Evolutionary conservation across 2,888 invertebrate genomes (phyloP).

Genomic region (Polietes domitor): DNA sequence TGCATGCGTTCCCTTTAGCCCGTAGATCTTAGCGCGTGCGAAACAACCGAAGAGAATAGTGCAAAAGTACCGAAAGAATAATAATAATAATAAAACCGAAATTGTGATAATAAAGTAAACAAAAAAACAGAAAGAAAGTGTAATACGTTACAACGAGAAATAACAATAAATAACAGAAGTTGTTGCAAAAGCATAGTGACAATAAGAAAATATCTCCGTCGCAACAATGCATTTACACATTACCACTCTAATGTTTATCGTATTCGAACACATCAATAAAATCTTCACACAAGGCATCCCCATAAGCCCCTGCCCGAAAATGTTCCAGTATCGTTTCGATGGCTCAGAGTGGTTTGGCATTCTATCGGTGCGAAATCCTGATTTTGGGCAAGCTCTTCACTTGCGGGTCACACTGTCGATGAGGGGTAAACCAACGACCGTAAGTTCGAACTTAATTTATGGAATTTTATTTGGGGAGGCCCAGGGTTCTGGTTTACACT

Average conservation of each 20-base stretch:
- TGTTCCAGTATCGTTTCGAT: slow-evolving; percentile 81
- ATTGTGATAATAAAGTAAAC: background rate
- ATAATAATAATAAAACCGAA: background rate
- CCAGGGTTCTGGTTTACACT: too few species aligned
- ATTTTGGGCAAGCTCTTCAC: slow-evolving; percentile 73
- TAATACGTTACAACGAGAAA: background rate
- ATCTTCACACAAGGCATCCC: slow-evolving; percentile 76
- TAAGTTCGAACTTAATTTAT: too few species aligned
- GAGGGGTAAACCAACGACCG: slow-evolving; percentile 77
- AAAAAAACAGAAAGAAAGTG: too few species aligned
- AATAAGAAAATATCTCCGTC: background rate
- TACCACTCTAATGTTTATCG: slow-evolving; percentile 67
- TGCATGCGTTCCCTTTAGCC: slow-evolving; percentile 46
- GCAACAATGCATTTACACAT: slow-evolving; percentile 69
- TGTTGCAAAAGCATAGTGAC: background rate
- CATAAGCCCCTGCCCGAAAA: slow-evolving; percentile 78
- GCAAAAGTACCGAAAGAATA: slow-evolving; percentile 10
- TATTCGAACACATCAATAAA: slow-evolving; percentile 70
- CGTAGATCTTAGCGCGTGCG: too few species aligned
- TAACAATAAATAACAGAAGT: slow-evolving; percentile 30
- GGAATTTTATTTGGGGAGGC: too few species aligned
- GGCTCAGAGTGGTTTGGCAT: slow-evolving; percentile 80
- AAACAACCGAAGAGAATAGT: background rate
- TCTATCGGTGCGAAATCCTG: slow-evolving; percentile 78
- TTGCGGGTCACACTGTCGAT: slow-evolving; percentile 77